Conservation (phyloP, 2,888 invertebrate species). For the Drosophila paramelanica region DNA sequence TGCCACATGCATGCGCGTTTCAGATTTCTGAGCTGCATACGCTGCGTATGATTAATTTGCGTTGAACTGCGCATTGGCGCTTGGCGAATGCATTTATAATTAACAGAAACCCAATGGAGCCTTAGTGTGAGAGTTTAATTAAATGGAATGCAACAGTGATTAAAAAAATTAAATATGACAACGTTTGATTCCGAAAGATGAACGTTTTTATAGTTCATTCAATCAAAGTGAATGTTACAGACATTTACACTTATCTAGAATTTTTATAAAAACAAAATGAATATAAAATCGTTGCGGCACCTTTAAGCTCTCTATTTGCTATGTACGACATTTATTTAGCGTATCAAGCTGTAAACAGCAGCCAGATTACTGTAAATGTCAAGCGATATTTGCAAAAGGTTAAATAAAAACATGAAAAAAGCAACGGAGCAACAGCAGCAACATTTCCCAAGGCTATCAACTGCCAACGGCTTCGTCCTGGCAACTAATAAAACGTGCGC, state of each 20-base stretch:
- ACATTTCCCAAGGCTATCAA: conserved; percentile 43
- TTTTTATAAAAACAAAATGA: too few relatives aligned
- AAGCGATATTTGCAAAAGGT: conserved; percentile 40
- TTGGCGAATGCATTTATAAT: too few relatives aligned
- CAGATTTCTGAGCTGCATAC: conserved; percentile 25
- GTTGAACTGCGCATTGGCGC: conserved; percentile 10
- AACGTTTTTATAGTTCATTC: too few relatives aligned
- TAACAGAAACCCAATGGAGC: not conserved
- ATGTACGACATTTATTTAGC: not conserved
- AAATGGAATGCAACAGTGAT: not conserved
- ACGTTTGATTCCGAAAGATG: too few relatives aligned
- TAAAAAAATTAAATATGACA: too few relatives aligned
- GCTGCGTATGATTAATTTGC: conserved; percentile 57
- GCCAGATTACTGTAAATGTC: conserved; percentile 34
- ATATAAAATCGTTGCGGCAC: not conserved
- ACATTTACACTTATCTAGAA: too few relatives aligned
- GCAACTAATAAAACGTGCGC: conserved; percentile 73
- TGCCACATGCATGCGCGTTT: conserved; percentile 13
- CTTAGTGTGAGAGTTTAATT: too few relatives aligned
- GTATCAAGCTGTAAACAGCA: conserved; percentile 31
- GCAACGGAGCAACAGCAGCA: not conserved
- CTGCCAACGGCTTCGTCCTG: conserved; percentile 41
- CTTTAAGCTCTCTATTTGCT: not conserved
- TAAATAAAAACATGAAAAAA: conserved; percentile 35
- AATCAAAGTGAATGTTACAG: too few relatives aligned